Evolutionary conservation across 2,113 vertebrate genomes (phyloP).

Genomic region (Peromyscus polionotus): DNA sequence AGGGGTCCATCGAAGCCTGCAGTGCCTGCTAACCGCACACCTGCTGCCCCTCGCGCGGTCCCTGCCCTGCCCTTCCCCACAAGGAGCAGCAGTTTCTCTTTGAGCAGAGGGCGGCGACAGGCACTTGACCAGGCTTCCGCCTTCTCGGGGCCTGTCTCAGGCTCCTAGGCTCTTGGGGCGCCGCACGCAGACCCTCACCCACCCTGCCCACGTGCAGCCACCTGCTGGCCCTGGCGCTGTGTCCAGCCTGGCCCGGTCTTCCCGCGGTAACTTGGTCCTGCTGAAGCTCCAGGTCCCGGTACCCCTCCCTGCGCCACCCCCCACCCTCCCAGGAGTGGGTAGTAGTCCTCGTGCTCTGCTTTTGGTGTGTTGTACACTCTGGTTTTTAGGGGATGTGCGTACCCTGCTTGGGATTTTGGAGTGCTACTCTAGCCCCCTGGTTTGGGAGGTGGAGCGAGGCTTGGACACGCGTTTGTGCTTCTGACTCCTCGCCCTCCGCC

Average conservation of each 20-base stretch:
- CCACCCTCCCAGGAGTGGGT: accelerated
- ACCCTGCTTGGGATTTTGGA: not conserved
- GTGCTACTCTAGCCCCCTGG: not conserved
- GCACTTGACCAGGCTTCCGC: constrained; percentile 43
- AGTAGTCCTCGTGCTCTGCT: not conserved
- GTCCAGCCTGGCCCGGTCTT: not conserved
- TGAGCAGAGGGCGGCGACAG: not conserved
- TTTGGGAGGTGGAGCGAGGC: not conserved
- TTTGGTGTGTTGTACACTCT: not conserved
- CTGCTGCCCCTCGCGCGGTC: not conserved
- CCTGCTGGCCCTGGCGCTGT: not conserved
- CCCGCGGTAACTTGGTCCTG: not conserved
- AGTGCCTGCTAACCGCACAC: accelerated
- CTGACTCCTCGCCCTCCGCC: not conserved
- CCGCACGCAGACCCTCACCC: not conserved
- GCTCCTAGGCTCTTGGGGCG: not conserved
- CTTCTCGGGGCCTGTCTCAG: not conserved
- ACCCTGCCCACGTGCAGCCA: not conserved
- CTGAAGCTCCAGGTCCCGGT: not conserved
- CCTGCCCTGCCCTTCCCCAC: not conserved
- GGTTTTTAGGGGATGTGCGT: accelerated
- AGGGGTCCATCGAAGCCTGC: accelerated
- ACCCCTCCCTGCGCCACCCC: no score
- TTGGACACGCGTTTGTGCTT: not conserved
- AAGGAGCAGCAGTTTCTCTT: not conserved